These are phyloP conservation scores for Antennarius striatus DNA, from an alignment of 2,113 vertebrate species.

Conservation along the genomic window DNA sequence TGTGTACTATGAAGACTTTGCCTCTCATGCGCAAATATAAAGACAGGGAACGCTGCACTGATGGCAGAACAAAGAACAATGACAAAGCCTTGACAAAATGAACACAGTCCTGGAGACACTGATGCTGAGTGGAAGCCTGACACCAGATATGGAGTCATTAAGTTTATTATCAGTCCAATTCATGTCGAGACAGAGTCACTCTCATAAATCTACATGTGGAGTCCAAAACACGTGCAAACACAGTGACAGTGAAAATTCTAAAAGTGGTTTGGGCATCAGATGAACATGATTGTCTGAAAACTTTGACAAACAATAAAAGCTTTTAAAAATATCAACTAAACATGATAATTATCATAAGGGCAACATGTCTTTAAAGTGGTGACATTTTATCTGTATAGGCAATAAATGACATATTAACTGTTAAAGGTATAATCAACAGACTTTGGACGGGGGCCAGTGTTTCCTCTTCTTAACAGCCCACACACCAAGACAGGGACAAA, in stretches of 20 bases:
- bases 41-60: neutral
- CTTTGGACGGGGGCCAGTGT: neutral
- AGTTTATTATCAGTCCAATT: neutral
- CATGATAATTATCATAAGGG: neutral
- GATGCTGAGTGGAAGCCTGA: conserved; percentile 16
- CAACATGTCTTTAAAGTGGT: no score
- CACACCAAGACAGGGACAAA: neutral
- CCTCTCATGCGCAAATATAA: neutral
- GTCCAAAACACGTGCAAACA: neutral
- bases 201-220: conserved; percentile 27
- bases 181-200: neutral
- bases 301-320: neutral
- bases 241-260: neutral
- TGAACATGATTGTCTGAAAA: neutral
- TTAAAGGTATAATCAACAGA: neutral
- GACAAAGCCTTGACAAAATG: neutral
- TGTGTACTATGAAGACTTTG: conserved; percentile 4
- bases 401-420: neutral
- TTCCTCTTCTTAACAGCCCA: conserved; percentile 1
- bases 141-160: neutral
- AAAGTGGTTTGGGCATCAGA: neutral
- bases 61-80: conserved; percentile 15
- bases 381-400: neutral
- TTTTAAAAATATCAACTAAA: neutral
- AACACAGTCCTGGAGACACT: conserved; percentile 4